Percentiles rank a stretch among this genome's conserved stretches.
Evolutionary conservation across 1,140 invertebrate species (phyloP).

Genomic region (Drosophila serrata): DNA sequence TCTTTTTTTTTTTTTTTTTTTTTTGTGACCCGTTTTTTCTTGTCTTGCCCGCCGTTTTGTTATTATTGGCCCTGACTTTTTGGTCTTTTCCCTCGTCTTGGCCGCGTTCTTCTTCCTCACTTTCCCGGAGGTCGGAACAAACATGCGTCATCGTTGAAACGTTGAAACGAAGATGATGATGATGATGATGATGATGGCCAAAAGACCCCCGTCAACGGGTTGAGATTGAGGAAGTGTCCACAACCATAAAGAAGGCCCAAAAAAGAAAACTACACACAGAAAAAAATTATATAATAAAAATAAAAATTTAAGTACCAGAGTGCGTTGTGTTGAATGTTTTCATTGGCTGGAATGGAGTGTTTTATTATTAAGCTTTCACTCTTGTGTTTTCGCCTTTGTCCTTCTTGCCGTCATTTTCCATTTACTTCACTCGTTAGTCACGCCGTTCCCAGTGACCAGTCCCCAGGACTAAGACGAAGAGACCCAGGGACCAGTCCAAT

Average conservation of each 20-base stretch:
- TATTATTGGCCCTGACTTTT: slow-evolving; percentile 21
- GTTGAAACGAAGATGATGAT: neutral
- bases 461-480: neutral
- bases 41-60: slow-evolving; percentile 17
- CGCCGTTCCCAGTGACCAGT: neutral
- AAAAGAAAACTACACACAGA: slow-evolving; percentile 7
- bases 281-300: slow-evolving; percentile 20
- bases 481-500: neutral
- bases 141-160: slow-evolving; percentile 25
- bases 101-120: slow-evolving; percentile 7
- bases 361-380: slow-evolving; percentile 63
- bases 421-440: slow-evolving; percentile 20
- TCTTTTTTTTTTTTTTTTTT: slow-evolving; percentile 2
- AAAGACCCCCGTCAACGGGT: slow-evolving; percentile 33
- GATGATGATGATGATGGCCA: slow-evolving; percentile 2
- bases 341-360: slow-evolving; percentile 32
- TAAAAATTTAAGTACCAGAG: slow-evolving; percentile 54
- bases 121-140: slow-evolving; percentile 3
- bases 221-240: slow-evolving; percentile 14
- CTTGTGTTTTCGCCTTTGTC: slow-evolving; percentile 20
- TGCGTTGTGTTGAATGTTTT: slow-evolving; percentile 16
- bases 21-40: slow-evolving; percentile 7
- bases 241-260: slow-evolving; percentile 10
- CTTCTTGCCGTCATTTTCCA: slow-evolving; percentile 31
- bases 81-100: slow-evolving; percentile 12